These are phyloP conservation scores for Porites evermanni DNA, from an alignment of 92 coral and sea anemone species.

Conservation along the genomic window DNA sequence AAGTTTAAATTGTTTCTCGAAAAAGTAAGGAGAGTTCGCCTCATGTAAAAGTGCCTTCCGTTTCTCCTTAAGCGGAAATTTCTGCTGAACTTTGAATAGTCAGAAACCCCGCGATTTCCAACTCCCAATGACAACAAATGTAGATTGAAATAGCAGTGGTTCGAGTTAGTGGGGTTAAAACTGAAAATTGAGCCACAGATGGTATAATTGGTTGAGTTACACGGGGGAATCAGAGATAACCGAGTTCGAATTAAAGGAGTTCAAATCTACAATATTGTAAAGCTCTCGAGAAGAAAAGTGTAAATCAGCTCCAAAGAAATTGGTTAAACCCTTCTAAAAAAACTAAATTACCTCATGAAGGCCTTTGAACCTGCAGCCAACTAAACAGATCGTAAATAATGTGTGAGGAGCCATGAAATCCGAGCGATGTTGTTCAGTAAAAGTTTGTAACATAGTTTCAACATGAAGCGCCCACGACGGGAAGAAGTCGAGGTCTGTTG, in stretches of 20 bases:
- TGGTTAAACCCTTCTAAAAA: background rate
- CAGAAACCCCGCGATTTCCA: too few relatives aligned
- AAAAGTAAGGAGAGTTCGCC: background rate
- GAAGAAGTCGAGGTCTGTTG: background rate
- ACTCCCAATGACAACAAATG: too few relatives aligned
- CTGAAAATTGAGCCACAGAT: too few relatives aligned
- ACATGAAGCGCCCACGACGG: background rate
- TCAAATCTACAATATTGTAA: too few relatives aligned
- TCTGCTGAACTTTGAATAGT: background rate
- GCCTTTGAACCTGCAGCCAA: conserved; percentile 65
- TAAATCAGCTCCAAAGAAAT: background rate
- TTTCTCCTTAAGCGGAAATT: background rate
- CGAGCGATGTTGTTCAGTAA: background rate
- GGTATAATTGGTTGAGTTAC: too few relatives aligned
- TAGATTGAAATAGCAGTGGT: too few relatives aligned
- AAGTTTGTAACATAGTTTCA: background rate
- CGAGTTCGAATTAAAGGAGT: too few relatives aligned
- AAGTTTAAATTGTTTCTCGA: background rate
- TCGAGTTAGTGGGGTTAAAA: too few relatives aligned
- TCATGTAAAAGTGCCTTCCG: background rate
- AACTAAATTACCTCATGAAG: conserved; percentile 13
- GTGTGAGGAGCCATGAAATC: conserved; percentile 50
- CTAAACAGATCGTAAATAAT: conserved; percentile 72
- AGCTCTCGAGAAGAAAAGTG: background rate
- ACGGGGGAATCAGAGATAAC: too few relatives aligned